These are phyloP conservation scores for Rhinolophus ferrumequinum DNA, from an alignment of 2,113 vertebrate genomes.

Conservation along the genomic window DNA sequence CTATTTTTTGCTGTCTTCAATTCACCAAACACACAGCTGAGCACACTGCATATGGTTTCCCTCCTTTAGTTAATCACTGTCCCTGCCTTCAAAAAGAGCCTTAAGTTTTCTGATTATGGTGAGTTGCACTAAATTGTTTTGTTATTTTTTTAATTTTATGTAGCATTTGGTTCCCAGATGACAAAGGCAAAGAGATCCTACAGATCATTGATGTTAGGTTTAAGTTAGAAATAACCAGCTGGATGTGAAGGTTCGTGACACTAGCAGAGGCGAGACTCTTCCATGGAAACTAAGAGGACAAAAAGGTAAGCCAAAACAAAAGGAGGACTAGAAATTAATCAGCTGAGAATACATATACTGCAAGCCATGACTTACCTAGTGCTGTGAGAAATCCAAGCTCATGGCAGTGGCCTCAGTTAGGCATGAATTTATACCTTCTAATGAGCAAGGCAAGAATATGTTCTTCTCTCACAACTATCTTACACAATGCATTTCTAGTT, in stretches of 20 bases:
- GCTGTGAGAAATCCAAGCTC: neutral
- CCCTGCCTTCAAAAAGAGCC: neutral
- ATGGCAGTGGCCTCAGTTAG: neutral
- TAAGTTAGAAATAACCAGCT: neutral
- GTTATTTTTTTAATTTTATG: neutral
- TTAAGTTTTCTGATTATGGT: neutral
- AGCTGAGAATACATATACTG: neutral
- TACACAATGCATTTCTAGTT: neutral
- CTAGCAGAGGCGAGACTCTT: neutral
- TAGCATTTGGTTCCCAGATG: neutral
- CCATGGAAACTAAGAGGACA: neutral
- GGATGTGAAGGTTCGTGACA: neutral
- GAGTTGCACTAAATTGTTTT: neutral
- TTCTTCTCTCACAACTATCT: neutral
- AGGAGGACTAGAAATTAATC: neutral
- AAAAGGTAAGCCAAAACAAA: neutral
- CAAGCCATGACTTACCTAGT: neutral
- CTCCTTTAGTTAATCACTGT: neutral
- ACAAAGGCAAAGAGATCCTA: neutral
- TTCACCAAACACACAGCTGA: neutral
- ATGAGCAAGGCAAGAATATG: neutral
- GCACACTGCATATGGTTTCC: neutral
- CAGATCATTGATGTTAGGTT: neutral
- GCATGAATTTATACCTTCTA: neutral
- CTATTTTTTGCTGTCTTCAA: neutral